These are phyloP conservation scores for Campaea margaritaria DNA, from an alignment of 2,888 invertebrate species.

Conservation along the genomic window DNA sequence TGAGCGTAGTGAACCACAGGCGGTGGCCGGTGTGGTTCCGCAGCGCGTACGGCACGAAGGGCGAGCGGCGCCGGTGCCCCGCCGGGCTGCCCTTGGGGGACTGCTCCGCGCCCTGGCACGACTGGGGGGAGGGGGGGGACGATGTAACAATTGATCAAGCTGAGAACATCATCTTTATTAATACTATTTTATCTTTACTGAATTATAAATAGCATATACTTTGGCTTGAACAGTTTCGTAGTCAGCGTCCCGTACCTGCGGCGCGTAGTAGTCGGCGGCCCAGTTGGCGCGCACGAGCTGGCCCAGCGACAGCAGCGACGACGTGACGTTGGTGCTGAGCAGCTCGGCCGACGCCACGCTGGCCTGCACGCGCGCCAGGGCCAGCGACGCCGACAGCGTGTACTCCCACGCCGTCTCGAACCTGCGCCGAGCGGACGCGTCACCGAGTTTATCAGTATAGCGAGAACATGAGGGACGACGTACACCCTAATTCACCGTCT, in stretches of 20 bases:
- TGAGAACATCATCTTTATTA: no score
- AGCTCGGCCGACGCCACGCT: conserved; percentile 88
- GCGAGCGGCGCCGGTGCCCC: conserved; percentile 90
- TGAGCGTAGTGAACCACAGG: conserved; percentile 94
- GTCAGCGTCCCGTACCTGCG: conserved; percentile 52
- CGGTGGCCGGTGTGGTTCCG: conserved; percentile 96
- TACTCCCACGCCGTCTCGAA: conserved; percentile 89
- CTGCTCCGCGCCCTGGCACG: conserved; percentile 54
- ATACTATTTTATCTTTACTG: no score
- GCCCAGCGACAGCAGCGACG: conserved; percentile 93
- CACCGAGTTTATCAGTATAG: background rate
- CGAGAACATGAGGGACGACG: no score
- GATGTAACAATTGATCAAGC: no score
- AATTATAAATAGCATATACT: no score
- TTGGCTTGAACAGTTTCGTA: no score
- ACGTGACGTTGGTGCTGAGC: conserved; percentile 95
- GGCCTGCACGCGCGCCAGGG: conserved; percentile 86
- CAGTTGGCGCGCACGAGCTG: conserved; percentile 93
- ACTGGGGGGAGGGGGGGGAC: no score
- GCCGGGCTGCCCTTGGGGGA: conserved; percentile 83
- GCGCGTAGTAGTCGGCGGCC: conserved; percentile 91
- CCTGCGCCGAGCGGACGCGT: conserved; percentile 52
- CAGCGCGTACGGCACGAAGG: conserved; percentile 97
- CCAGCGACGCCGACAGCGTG: conserved; percentile 81
- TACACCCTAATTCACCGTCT: no score